A percentile compares a stretch with the other conserved stretches of the same genome.
These are phyloP conservation scores for Gymnopithys bicolor DNA, from an alignment of 2,797 vertebrate species.

Conservation along the genomic window DNA sequence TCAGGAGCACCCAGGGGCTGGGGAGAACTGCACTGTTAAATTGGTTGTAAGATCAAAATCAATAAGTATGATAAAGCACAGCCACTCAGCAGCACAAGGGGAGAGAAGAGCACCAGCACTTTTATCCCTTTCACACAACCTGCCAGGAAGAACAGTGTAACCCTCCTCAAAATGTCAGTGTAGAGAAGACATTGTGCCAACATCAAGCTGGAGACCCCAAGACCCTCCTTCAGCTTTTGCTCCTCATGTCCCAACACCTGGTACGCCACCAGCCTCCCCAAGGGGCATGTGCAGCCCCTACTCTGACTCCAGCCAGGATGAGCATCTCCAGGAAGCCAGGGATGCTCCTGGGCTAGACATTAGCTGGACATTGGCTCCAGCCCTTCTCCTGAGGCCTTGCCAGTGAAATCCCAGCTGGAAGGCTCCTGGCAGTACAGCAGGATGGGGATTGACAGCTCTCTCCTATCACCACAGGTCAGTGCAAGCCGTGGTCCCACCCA, in stretches of 20 bases:
- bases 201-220: fast-evolving
- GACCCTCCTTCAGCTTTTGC: neutral
- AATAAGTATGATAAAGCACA: neutral
- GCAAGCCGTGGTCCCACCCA: fast-evolving
- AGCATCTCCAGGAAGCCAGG: neutral
- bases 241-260: fast-evolving
- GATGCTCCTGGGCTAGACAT: neutral
- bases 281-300: neutral
- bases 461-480: neutral
- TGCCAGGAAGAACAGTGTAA: fast-evolving
- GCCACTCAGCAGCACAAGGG: neutral
- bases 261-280: neutral
- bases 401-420: neutral
- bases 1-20: neutral
- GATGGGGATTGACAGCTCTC: fast-evolving
- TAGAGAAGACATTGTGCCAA: fast-evolving
- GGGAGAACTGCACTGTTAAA: neutral
- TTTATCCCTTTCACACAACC: neutral
- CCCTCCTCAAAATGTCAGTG: fast-evolving
- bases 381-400: neutral
- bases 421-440: neutral
- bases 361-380: neutral
- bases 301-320: fast-evolving
- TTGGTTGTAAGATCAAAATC: constrained; percentile 13
- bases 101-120: neutral